These are phyloP conservation scores for Cyclina sinensis DNA, from an alignment of 1,140 invertebrate species.

Conservation along the genomic window DNA sequence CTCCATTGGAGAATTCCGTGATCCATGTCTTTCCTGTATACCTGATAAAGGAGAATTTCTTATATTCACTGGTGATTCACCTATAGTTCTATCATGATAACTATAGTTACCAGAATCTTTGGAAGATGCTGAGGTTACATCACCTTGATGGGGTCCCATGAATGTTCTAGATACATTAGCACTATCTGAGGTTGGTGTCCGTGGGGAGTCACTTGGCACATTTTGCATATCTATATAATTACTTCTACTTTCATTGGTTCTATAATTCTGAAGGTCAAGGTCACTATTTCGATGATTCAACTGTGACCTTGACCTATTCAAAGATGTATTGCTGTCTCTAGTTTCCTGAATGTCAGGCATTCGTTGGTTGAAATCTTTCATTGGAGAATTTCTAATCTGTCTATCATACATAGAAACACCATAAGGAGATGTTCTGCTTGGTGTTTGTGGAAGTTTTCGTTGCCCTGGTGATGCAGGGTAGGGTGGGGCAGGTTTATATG, in stretches of 20 bases:
- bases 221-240: slow-evolving; percentile 55
- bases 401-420: slow-evolving; percentile 71
- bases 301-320: slow-evolving; percentile 48
- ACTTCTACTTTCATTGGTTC: slow-evolving; percentile 35
- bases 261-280: slow-evolving; percentile 34
- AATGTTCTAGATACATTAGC: slow-evolving; percentile 63
- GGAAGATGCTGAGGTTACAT: slow-evolving; percentile 57
- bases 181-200: slow-evolving; percentile 48
- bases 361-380: slow-evolving; percentile 56
- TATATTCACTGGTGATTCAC: slow-evolving; percentile 52
- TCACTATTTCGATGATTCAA: slow-evolving; percentile 46
- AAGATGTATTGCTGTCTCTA: slow-evolving; percentile 54
- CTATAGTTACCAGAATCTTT: slow-evolving; percentile 69
- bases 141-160: slow-evolving; percentile 54
- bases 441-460: slow-evolving; percentile 71
- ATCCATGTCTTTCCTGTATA: slow-evolving; percentile 39
- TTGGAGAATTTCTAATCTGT: slow-evolving; percentile 68
- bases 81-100: slow-evolving; percentile 58
- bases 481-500: slow-evolving; percentile 74
- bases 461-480: slow-evolving; percentile 60
- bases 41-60: slow-evolving; percentile 58
- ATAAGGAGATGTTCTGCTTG: slow-evolving; percentile 72
- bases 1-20: slow-evolving; percentile 47
- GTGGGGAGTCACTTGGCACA: slow-evolving; percentile 49
- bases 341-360: slow-evolving; percentile 67